A percentile compares a stretch with the other conserved stretches of the same genome.
phyloP scores from a whole-genome alignment of 2,888 invertebrate species.

The Eretmocerus hayati region DNA sequence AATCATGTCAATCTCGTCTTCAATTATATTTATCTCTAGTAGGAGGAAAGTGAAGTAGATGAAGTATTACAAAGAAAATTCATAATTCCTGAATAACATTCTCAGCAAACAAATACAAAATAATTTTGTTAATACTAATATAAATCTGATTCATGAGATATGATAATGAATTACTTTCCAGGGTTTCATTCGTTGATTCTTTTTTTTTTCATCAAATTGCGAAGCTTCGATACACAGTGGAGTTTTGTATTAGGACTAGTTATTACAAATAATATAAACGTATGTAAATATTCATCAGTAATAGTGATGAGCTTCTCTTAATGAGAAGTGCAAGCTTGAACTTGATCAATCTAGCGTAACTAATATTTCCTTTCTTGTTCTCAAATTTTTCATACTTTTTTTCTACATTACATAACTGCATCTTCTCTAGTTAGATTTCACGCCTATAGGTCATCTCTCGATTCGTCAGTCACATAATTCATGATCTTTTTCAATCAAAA shows the following conservation, averaged over 20 bases:
- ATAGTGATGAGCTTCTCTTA: constrained; percentile 38
- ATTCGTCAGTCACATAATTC: constrained; percentile 13
- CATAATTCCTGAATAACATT: no score
- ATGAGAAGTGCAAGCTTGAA: constrained; percentile 41
- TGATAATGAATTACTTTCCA: no score
- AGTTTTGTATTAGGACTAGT: constrained; percentile 46
- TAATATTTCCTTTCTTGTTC: constrained; percentile 30
- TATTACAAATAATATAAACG: constrained; percentile 46
- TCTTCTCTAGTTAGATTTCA: constrained; percentile 14
- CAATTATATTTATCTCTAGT: no score
- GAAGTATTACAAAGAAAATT: no score
- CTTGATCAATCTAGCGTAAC: constrained; percentile 43
- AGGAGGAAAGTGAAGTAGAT: no score
- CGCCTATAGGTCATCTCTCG: constrained; percentile 11
- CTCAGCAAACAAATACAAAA: no score
- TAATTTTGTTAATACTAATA: no score
- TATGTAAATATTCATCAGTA: constrained; percentile 43
- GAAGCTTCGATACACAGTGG: constrained; percentile 38
- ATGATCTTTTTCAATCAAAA: constrained; percentile 6
- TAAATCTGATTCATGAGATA: no score
- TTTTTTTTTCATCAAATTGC: constrained; percentile 27
- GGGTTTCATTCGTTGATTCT: constrained; percentile 21
- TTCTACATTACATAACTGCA: constrained; percentile 23
- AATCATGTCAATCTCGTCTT: no score
- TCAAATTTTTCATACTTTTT: constrained; percentile 33